Evolutionary conservation across 2,797 vertebrate genomes (phyloP).

Genomic region (Melanotaenia boesemani): DNA sequence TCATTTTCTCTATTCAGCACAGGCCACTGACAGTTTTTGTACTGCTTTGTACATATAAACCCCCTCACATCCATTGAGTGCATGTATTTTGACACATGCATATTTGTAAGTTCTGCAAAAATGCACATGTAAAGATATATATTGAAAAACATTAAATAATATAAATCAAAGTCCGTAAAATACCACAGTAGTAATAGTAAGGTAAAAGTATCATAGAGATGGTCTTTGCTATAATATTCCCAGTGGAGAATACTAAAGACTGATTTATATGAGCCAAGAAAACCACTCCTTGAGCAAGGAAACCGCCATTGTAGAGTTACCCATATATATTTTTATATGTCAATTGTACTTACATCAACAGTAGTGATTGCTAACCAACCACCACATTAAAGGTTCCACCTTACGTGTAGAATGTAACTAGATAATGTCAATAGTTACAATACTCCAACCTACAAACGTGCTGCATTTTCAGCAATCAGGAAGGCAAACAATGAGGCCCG

Average conservation of each 20-base stretch:
- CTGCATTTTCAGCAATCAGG: slow-evolving; percentile 51
- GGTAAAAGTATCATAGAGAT: too few relatives aligned
- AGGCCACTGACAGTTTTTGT: too few relatives aligned
- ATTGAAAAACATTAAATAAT: background rate
- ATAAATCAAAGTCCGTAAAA: background rate
- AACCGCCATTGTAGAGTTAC: background rate
- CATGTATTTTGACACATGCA: too few relatives aligned
- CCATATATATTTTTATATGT: background rate
- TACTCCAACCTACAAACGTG: slow-evolving; percentile 33
- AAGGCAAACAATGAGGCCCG: slow-evolving; percentile 62
- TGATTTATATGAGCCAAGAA: background rate
- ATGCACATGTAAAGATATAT: background rate
- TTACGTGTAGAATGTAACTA: slow-evolving; percentile 8
- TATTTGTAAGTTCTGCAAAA: background rate
- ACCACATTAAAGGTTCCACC: background rate
- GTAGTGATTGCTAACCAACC: slow-evolving; percentile 2
- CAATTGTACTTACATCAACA: background rate
- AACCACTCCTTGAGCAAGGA: background rate
- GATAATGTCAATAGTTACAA: slow-evolving; percentile 34
- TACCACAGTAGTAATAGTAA: background rate
- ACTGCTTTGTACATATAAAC: too few relatives aligned
- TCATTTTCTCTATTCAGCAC: too few relatives aligned
- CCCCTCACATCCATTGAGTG: too few relatives aligned
- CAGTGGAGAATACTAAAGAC: too few relatives aligned
- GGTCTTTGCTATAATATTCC: too few relatives aligned